Evolutionary conservation across 2,888 invertebrate genomes (phyloP), one percentile per base, ranked within the genome.

Genomic region (Caenorhabditis parvicauda): DNA sequence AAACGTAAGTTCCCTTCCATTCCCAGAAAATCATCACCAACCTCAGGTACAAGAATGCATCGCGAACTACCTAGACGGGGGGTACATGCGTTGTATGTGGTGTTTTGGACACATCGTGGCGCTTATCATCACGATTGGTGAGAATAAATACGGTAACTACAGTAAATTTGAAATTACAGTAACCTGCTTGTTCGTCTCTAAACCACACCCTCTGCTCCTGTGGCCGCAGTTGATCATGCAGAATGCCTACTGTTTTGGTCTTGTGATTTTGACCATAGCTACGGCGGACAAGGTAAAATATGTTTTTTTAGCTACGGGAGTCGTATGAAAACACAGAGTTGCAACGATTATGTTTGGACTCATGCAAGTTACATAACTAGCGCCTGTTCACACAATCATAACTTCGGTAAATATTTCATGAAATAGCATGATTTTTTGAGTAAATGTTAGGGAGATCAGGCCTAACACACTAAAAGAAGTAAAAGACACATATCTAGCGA

Each of bases 41-140:
- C 28, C 21, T 21, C 48, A 73, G 72, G 72, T 74, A 7, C 69
- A 74, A 65, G 73, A 74, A 55, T 77, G 77, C 54, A 75, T 77
- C 22, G 76, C 77, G 14, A 76, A 76, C 57, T 74, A 76, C 43
- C 52, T 77, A 21, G 77, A 77, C 44, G 77, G 77, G 7, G 77
- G 75, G 14, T 75, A 74, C 39, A 68, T 75, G 70, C 44, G 77
- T 12, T 74, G 70, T 60, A 47, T 74, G 19, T 76, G 76, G 74
- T 76, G 76, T 63, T 51, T 71, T 38, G 65, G 67, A 7, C 76
- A 76, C 45, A 58, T 67, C 5, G 28, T 67, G 28, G 68, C 67
- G 9, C 37, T 72, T 25, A 28, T 50, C 25, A 25, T 65, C 37
- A 69, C 66, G 1, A 64, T 72, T 22, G 57, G 69, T 69, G 14